These are phyloP conservation scores for Aporophyla nigra DNA, from an alignment of 2,888 invertebrate genomes.

Conservation along the genomic window DNA sequence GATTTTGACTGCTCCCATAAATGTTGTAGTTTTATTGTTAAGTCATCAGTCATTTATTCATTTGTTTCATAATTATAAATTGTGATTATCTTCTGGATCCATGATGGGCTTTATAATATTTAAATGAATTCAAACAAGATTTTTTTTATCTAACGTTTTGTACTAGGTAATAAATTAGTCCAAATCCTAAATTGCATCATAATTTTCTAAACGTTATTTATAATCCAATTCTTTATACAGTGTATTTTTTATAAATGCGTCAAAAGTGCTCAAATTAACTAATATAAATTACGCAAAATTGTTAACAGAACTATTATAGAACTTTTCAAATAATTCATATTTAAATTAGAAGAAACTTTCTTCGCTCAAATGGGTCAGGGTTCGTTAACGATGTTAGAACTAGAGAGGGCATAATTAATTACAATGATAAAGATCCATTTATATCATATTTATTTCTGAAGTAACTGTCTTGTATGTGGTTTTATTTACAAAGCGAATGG, in stretches of 20 bases:
- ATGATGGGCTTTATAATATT: too few relatives aligned
- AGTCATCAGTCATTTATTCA: too few relatives aligned
- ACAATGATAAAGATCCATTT: constrained; percentile 16
- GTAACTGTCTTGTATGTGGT: background rate
- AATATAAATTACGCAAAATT: constrained; percentile 20
- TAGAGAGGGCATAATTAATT: constrained; percentile 39
- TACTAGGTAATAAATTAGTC: too few relatives aligned
- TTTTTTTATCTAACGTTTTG: too few relatives aligned
- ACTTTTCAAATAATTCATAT: constrained; percentile 55
- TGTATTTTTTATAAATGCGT: background rate
- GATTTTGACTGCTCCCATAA: too few relatives aligned
- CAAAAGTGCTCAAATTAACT: constrained; percentile 2
- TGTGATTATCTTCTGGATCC: too few relatives aligned
- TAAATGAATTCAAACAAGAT: too few relatives aligned
- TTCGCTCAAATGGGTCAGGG: constrained; percentile 40
- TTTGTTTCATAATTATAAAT: too few relatives aligned
- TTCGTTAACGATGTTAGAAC: constrained; percentile 39
- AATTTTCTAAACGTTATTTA: background rate
- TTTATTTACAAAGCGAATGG: background rate
- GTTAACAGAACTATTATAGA: constrained; percentile 31
- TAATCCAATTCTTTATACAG: background rate
- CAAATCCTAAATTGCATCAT: background rate
- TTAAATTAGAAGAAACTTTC: constrained; percentile 48
- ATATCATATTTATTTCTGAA: background rate
- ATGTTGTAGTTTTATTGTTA: too few relatives aligned